Evolutionary conservation across 2,113 vertebrate species (phyloP), one percentile per base, ranked within the genome.

Genomic region (Butastur rufipennis): DNA sequence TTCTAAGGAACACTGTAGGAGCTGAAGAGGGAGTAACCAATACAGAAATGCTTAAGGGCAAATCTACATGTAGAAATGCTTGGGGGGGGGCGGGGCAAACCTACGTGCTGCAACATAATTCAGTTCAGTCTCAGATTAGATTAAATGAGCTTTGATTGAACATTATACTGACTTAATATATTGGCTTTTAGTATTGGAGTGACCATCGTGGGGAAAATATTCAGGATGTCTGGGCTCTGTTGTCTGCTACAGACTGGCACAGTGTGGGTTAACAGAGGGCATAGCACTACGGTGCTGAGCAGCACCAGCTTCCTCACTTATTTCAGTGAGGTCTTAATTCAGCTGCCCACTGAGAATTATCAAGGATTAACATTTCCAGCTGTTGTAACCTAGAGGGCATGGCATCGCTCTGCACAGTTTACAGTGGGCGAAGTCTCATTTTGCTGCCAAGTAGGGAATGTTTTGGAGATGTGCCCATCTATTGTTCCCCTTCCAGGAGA

Each of bases 401-500:
- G 50, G 80, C 68, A 88, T 59, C 0, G 0, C 65, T 79, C 50
- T 74, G 29, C 65, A 40, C 15, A 53, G 47, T 93, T 95, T 73
- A 89, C 15, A 67, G 47, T 71, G 55, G 91, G 63, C 7, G 5
- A 95, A 88, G 47, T 36, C 61, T 67, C 32, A 38, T 71, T 91
- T 93, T 79, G 38, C 47, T 94, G 83, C 91, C 93, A 93, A 81
- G 50, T 15, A 74, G 43, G 20, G 38, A 78, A 89, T 47, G 17
- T 75, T 89, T 94, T 94, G 94, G 83, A 95, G 65, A 55, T 4
- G 6, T 66, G 90, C 70, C 77, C 81, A 79, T 31, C 65, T 78
- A 87, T 94, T 96, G 81, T 95, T 96, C n/a, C 38, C 14, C 31
- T 89, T 86, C 47, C n/a, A 71, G 52, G 32, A 94, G 29, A 74